These are phyloP conservation scores for Diadumene lineata DNA, from an alignment of 92 coral and sea anemone species.

Conservation along the genomic window DNA sequence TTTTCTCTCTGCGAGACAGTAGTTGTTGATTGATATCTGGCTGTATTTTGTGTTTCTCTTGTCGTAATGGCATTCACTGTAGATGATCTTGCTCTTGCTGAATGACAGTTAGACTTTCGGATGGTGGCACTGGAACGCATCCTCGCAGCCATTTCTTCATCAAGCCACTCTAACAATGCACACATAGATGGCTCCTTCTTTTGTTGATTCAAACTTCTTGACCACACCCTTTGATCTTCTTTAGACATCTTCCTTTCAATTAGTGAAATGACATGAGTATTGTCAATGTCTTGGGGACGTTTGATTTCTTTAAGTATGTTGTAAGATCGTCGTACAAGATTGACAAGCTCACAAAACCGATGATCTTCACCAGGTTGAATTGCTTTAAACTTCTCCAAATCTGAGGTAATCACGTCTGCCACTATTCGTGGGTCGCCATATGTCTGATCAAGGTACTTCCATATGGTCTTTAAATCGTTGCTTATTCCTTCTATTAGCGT, in stretches of 20 bases:
- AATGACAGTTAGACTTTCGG: constrained; percentile 20
- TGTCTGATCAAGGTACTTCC: constrained; percentile 44
- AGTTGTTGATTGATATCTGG: background rate
- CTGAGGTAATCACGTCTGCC: constrained; percentile 37
- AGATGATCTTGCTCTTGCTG: background rate
- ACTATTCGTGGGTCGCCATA: constrained; percentile 68
- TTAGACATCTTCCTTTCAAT: constrained; percentile 60
- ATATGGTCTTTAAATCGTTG: constrained; percentile 45
- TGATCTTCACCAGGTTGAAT: constrained; percentile 55
- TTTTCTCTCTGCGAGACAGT: background rate
- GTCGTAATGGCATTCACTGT: background rate
- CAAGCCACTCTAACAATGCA: constrained; percentile 55
- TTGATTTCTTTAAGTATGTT: constrained; percentile 68
- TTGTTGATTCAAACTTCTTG: constrained; percentile 35
- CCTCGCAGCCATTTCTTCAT: constrained; percentile 42
- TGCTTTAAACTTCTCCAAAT: constrained; percentile 28
- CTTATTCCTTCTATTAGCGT: constrained; percentile 56
- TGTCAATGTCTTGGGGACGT: constrained; percentile 59
- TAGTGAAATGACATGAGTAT: constrained; percentile 65
- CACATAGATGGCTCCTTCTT: constrained; percentile 29
- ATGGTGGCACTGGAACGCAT: constrained; percentile 58
- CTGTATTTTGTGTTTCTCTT: background rate
- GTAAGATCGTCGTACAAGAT: constrained; percentile 48
- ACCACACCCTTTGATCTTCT: constrained; percentile 63
- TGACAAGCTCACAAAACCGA: constrained; percentile 67